These are phyloP conservation scores for Synanthedon formicaeformis DNA, from an alignment of 2,888 invertebrate species.

Conservation along the genomic window DNA sequence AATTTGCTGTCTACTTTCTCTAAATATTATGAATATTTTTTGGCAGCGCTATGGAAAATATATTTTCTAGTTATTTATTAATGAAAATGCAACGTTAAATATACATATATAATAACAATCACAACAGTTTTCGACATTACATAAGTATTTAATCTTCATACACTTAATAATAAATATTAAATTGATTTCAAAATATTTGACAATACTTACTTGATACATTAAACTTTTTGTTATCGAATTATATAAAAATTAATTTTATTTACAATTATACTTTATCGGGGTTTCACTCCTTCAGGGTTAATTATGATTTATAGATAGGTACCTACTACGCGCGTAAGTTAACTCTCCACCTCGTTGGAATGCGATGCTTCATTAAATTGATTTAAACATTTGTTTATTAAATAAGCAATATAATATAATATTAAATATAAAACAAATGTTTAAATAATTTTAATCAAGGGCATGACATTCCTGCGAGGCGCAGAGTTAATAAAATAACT, in stretches of 20 bases:
- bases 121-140: conserved; percentile 64
- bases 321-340: conserved; percentile 6
- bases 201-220: background rate
- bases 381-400: no score
- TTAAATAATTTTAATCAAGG: no score
- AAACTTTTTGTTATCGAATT: conserved; percentile 3
- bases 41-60: conserved; percentile 73
- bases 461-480: no score
- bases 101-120: conserved; percentile 51
- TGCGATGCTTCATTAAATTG: no score
- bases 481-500: no score
- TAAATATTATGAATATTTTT: conserved; percentile 62
- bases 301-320: conserved; percentile 25
- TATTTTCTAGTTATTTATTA: conserved; percentile 55
- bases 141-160: conserved; percentile 29
- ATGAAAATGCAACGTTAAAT: conserved; percentile 66
- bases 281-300: conserved; percentile 61
- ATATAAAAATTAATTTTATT: conserved; percentile 47
- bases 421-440: no score
- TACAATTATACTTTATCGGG: conserved; percentile 51
- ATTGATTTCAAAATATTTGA: conserved; percentile 35
- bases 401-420: no score
- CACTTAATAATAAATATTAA: conserved; percentile 24
- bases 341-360: no score
- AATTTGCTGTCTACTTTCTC: conserved; percentile 56